Base-by-base conservation (phyloP, 2,797 vertebrate species). In the Enoplosus armatus region DNA sequence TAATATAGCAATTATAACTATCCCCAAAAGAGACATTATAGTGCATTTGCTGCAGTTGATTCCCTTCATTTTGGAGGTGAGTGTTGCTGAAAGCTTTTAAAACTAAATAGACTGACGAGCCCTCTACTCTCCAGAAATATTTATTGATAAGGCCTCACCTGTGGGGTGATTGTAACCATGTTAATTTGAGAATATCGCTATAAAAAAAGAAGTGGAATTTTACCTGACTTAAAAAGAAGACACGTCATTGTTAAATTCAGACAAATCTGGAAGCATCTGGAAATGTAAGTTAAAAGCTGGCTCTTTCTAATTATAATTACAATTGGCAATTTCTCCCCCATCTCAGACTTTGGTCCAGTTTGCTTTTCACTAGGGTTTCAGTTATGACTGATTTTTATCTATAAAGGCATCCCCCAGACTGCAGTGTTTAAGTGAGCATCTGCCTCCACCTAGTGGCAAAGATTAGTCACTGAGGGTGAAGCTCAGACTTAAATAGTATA, bases 371-470 rank as follows among this genome's bases (percentile, higher is more conserved):
- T 29, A 27, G 18, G 41, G 3, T 67, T 64, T 60, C 12, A 75
- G 39, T 41, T 58, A 47, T 7, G 14, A 29, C 6, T 8, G 51
- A 65, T 71, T 50, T 43, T 56, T 26, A 56, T 54, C 6, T 64
- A 59, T 58, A 48, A 61, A 61, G 15, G 4, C 6, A 1, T 56
- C 6, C 1, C 10, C 1, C 1, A 65, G 24, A 75, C n/a, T 41
- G 18, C 20, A 74, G 63, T 22, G 8, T 51, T 64, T 82, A 58
- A 59, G 63, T 87, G 31, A 75, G 64, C 43, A 78, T 91, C 55
- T 95, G 90, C 80, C 84, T 72, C 94, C 95, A 95, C 76, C 86
- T 95, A 80, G 91, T 91, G 84, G 93, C 41, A 16, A 58, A 55
- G 6, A 35, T 12, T 27, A 43, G 41, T 55, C 16, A 68, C 37